phyloP scores from a whole-genome alignment of 2,888 invertebrate species.

The Volucella bombylans region DNA sequence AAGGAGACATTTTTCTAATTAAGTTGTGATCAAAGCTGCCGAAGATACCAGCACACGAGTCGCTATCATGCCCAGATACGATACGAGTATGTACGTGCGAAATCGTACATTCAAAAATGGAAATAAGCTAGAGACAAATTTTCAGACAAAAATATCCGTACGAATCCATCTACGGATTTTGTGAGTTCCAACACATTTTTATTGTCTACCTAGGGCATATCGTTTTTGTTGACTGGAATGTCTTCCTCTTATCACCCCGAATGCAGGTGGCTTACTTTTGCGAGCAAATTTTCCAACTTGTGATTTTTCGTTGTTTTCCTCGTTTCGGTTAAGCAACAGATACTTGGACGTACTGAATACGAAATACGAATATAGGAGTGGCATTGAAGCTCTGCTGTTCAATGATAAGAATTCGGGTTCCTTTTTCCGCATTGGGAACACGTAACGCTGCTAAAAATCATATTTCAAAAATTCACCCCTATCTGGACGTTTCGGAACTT shows the following conservation, averaged over 20 bases:
- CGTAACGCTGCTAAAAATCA: background rate
- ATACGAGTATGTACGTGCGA: background rate
- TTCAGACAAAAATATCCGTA: conserved; percentile 23
- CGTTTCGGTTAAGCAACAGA: conserved; percentile 12
- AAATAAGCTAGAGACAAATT: conserved; percentile 23
- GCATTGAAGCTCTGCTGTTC: conserved; percentile 28
- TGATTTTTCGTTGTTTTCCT: background rate
- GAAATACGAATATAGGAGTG: background rate
- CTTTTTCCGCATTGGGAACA: background rate
- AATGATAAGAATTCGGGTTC: conserved; percentile 35
- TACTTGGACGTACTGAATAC: background rate
- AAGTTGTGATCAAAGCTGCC: conserved; percentile 51
- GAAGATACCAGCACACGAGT: conserved; percentile 13
- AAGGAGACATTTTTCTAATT: conserved; percentile 54
- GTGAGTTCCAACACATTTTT: conserved; percentile 19
- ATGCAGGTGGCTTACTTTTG: conserved; percentile 26
- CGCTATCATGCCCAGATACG: background rate
- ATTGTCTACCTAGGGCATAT: conserved; percentile 13
- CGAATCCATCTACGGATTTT: conserved; percentile 17
- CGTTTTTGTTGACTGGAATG: background rate
- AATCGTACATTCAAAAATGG: background rate
- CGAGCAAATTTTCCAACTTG: background rate
- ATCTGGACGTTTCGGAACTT: conserved; percentile 2
- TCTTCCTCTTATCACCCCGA: conserved; percentile 6
- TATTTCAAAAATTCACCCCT: conserved; percentile 17